A percentile compares a stretch with the other conserved stretches of the same genome.
Evolutionary conservation across 1,140 invertebrate genomes (phyloP).

Genomic region (Theocolax elegans): DNA sequence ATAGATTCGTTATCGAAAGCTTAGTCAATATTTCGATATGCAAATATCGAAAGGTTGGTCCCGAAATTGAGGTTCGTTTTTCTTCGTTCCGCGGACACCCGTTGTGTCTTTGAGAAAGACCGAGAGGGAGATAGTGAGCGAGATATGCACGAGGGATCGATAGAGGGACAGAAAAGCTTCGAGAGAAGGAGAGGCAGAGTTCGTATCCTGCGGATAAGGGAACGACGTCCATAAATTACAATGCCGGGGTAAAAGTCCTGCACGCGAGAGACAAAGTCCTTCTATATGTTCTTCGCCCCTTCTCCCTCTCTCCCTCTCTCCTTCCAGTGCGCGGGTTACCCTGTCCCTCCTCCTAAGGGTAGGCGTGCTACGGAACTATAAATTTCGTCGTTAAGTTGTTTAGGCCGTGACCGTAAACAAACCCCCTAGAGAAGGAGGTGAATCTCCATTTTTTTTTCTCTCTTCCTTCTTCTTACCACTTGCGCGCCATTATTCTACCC

Average conservation of each 20-base stretch:
- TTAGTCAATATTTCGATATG: conserved; percentile 37
- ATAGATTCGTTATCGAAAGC: conserved; percentile 30
- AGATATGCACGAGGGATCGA: conserved; percentile 62
- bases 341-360: conserved; percentile 53
- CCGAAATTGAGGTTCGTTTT: conserved; percentile 13
- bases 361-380: conserved; percentile 66
- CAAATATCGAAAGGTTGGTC: background rate
- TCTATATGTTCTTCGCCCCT: background rate
- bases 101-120: conserved; percentile 49
- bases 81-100: conserved; percentile 52
- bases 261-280: conserved; percentile 55
- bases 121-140: conserved; percentile 21
- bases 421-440: background rate
- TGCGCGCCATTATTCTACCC: background rate
- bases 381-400: conserved; percentile 69
- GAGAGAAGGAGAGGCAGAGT: conserved; percentile 46
- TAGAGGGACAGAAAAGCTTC: conserved; percentile 26
- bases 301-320: background rate
- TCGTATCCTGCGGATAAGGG: conserved; percentile 68
- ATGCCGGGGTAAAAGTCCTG: conserved; percentile 63
- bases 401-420: conserved; percentile 52
- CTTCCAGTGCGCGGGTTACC: background rate
- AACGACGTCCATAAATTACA: conserved; percentile 68
- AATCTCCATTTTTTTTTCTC: conserved; percentile 23
- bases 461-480: conserved; percentile 1